phyloP scores from a whole-genome alignment of 1,140 invertebrate species.

The Acyrthosiphon pisum region DNA sequence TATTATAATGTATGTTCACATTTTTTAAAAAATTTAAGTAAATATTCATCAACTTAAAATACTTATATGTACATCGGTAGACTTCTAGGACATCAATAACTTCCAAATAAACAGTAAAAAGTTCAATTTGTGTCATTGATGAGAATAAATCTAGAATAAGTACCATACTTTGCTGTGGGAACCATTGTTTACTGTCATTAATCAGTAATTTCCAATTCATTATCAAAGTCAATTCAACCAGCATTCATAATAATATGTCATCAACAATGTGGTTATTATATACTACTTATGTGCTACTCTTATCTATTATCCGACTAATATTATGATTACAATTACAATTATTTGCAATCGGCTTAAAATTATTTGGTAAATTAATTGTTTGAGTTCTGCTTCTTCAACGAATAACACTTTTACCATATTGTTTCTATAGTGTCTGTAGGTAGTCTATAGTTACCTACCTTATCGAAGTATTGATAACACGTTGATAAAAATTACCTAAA shows the following conservation, averaged over 20 bases:
- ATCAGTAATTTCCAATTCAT: background rate
- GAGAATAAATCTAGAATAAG: background rate
- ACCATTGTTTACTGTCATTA: background rate
- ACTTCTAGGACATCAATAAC: background rate
- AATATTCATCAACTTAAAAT: background rate
- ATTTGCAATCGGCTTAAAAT: no score
- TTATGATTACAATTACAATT: background rate
- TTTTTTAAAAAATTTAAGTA: background rate
- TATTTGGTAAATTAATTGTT: background rate
- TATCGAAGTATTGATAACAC: background rate
- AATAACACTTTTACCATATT: background rate
- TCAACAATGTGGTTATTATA: background rate
- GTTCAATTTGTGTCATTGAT: background rate
- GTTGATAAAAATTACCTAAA: background rate
- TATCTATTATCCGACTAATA: background rate
- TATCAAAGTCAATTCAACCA: background rate
- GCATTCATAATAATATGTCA: background rate
- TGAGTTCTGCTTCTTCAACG: background rate
- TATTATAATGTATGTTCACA: background rate
- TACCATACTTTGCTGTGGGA: background rate
- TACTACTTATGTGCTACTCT: no score
- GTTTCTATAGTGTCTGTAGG: background rate
- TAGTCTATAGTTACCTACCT: background rate
- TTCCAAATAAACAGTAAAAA: background rate
- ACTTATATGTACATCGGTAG: background rate